Percentiles rank a stretch among this genome's conserved stretches.
Evolutionary conservation across 2,113 vertebrate genomes (phyloP).

Genomic region (Amphilophus citrinellus): DNA sequence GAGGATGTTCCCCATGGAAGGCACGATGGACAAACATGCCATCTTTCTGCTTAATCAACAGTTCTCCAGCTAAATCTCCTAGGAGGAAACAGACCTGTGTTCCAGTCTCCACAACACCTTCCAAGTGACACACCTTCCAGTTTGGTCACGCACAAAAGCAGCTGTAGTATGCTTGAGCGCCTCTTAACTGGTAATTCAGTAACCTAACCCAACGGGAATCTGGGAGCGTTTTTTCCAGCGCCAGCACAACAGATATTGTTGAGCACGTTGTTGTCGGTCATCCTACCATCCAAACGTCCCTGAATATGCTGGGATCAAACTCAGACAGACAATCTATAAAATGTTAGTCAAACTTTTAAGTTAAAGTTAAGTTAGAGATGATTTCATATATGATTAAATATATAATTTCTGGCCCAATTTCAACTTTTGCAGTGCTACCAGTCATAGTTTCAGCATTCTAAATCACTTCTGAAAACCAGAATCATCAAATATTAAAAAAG

Average conservation of each 20-base stretch:
- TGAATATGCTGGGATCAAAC: not conserved
- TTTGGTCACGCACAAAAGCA: not conserved
- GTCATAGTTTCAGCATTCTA: not conserved
- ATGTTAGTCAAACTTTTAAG: not conserved
- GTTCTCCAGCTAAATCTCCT: not conserved
- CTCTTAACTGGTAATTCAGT: not conserved
- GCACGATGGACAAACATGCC: not conserved
- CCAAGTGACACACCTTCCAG: slow-evolving; percentile 3
- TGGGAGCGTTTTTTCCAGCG: not conserved
- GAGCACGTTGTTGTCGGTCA: not conserved
- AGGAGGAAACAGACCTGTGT: not conserved
- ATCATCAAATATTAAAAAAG: not conserved
- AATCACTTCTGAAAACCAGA: not conserved
- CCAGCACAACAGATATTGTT: not conserved
- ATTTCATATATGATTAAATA: not conserved
- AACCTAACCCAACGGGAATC: not conserved
- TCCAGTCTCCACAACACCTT: not conserved
- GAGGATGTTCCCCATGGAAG: not conserved
- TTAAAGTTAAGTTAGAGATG: not conserved
- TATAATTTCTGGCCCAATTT: rapidly evolving
- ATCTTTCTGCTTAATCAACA: not conserved
- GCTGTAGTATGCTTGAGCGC: not conserved
- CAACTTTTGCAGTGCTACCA: not conserved
- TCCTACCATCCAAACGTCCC: not conserved
- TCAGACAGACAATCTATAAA: not conserved